phyloP scores from a whole-genome alignment of 2,113 vertebrate species.

The Casuarius casuarius region DNA sequence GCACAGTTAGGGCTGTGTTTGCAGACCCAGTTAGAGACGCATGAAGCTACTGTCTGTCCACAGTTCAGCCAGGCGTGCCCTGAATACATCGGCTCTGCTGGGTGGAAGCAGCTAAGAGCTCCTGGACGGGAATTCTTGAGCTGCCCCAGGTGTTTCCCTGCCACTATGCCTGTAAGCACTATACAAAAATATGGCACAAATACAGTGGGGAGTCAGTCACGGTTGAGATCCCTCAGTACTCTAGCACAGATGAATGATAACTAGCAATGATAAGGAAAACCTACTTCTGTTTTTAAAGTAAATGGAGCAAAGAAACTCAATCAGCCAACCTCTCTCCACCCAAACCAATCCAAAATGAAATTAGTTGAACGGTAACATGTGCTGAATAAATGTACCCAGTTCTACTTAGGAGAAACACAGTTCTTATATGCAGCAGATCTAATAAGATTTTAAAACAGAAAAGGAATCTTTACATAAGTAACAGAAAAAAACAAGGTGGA shows the following conservation, averaged over 20 bases:
- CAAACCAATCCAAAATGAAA: not conserved
- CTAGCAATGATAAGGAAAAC: not conserved
- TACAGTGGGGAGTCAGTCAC: not conserved
- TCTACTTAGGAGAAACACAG: not conserved
- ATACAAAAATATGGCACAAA: not conserved
- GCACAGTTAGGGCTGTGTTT: not conserved
- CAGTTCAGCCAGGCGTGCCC: fast-evolving
- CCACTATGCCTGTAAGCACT: not conserved
- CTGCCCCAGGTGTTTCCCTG: not conserved
- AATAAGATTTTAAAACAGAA: not conserved
- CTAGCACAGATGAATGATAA: fast-evolving
- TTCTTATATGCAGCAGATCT: not conserved
- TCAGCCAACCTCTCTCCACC: not conserved
- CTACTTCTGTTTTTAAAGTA: not conserved
- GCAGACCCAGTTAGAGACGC: not conserved
- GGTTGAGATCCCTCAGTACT: not conserved
- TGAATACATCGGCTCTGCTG: fast-evolving
- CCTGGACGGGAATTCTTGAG: not conserved
- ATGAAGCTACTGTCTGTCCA: not conserved
- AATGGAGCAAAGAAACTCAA: not conserved
- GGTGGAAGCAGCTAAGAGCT: not conserved
- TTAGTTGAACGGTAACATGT: not conserved
- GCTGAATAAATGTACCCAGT: not conserved
- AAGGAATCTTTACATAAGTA: not conserved
- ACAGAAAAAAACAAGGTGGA: not conserved